Base-by-base conservation (phyloP, 2,113 vertebrate genomes). In the Erpornis zantholeuca region DNA sequence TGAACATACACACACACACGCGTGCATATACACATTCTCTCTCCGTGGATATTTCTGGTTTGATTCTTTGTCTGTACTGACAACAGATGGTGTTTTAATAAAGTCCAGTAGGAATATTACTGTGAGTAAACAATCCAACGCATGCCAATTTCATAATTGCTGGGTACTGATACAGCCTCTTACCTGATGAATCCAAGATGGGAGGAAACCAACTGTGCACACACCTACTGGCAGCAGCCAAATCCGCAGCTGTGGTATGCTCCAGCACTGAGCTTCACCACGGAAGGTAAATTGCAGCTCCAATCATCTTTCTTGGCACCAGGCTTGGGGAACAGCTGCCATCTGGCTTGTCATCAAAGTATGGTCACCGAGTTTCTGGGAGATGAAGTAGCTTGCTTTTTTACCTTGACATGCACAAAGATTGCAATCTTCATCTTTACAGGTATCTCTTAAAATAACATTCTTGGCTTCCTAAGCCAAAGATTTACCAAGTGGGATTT, bases 61-160 rank as follows among this genome's bases (percentile, higher is more conserved):
- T 96, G 96, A 97, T 97, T 97, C 98, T 98, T 98, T 99, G 97
- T 99, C 98, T 98, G 98, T 97, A 96, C 98, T 97, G 98, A 99
- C 98, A 98, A 99, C 99, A 99, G 99, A 99, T 99, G 99, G 99
- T 99, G 99, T 99, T 99, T 99, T 99, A 99, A 99, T 99, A 99
- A 99, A 99, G 99, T 99, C 99, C 99, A 99, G 99, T 99, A 99
- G 99, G 99, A 99, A 99, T 99, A 99, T 99, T 98, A 98, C 98
- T 99, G 99, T 99, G 99, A 99, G 98, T 99, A 99, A 99, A 99
- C 99, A 99, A 98, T 98, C 98, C 98, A 96, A 97, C 50, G 96
- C 98, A 99, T 99, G 99, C 99, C 99, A 99, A 99, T 98, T 99
- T 98, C 98, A 98, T 99, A 99, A 99, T 99, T 99, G 99, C 99